Conservation (phyloP, 2,797 vertebrate species). For the Chlorospingus flavigularis region DNA sequence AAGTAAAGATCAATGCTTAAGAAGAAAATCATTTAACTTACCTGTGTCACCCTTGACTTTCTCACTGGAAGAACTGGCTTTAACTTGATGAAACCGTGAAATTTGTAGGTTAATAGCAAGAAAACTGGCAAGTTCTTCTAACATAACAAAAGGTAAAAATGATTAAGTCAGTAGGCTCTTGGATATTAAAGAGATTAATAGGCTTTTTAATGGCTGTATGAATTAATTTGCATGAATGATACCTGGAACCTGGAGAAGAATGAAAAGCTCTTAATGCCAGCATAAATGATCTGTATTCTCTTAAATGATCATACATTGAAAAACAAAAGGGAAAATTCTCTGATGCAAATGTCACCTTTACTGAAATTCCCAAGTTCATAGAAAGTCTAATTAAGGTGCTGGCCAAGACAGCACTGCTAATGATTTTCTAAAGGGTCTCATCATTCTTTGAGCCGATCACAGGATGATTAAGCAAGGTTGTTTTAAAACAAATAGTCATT, state of each 20-base stretch:
- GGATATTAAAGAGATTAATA: constrained; percentile 73
- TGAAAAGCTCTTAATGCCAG: constrained; percentile 35
- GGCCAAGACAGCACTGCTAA: constrained; percentile 48
- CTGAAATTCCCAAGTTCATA: constrained; percentile 54
- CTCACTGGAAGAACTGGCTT: constrained; percentile 48
- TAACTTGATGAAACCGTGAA: constrained; percentile 60
- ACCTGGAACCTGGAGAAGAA: constrained; percentile 42
- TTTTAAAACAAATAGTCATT: constrained; percentile 68
- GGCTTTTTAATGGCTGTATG: constrained; percentile 62
- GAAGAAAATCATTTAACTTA: constrained; percentile 61
- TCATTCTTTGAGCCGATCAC: constrained; percentile 61
- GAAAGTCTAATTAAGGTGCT: constrained; percentile 57
- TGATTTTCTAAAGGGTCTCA: constrained; percentile 71
- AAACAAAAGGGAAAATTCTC: constrained; percentile 60
- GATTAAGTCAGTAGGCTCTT: constrained; percentile 61
- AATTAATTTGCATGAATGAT: constrained; percentile 73
- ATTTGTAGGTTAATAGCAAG: constrained; percentile 61
- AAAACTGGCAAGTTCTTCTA: constrained; percentile 67
- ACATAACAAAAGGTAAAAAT: constrained; percentile 63
- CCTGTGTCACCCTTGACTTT: constrained; percentile 53
- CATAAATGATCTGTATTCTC: constrained; percentile 61
- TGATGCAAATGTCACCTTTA: constrained; percentile 70
- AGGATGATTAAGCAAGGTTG: constrained; percentile 63
- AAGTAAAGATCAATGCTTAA: constrained; percentile 60
- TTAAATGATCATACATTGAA: constrained; percentile 64